A percentile compares a stretch with the other conserved stretches of the same genome.
Evolutionary conservation across 2,888 invertebrate species (phyloP).

Genomic region (Ophion ventricosus): DNA sequence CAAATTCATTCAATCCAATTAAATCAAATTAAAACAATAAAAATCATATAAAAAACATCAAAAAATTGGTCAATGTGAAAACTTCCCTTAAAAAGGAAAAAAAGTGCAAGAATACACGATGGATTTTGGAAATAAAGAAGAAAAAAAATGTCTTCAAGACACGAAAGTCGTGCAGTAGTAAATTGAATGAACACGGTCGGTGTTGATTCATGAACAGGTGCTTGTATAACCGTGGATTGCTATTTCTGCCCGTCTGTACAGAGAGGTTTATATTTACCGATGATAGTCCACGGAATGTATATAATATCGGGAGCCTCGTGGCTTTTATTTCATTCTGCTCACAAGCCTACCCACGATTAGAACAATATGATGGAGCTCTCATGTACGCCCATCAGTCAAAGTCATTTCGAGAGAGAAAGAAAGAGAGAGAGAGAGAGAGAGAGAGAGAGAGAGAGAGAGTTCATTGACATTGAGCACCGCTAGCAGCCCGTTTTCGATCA

Average conservation of each 20-base stretch:
- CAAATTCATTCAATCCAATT: too few species aligned
- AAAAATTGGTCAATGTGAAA: too few species aligned
- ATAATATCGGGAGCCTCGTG: constrained; percentile 20
- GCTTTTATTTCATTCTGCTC: constrained; percentile 33
- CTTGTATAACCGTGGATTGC: background rate
- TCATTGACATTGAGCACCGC: constrained; percentile 56
- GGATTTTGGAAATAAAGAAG: background rate
- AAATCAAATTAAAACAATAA: too few species aligned
- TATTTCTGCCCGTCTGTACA: constrained; percentile 25
- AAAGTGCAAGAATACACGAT: background rate
- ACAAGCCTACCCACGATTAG: constrained; percentile 45
- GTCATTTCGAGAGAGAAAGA: constrained; percentile 32
- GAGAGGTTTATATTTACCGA: constrained; percentile 15
- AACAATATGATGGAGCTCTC: constrained; percentile 53
- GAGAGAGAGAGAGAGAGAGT: constrained; percentile 36
- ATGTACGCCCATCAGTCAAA: constrained; percentile 48
- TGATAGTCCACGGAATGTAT: constrained; percentile 23
- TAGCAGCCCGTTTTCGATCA: constrained; percentile 22
- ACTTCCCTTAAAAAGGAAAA: too few species aligned
- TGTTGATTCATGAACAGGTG: constrained; percentile 27
- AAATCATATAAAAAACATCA: too few species aligned
- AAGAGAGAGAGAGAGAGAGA: constrained; percentile 15
- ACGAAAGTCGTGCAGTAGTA: background rate
- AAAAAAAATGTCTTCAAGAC: background rate
- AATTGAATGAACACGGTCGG: constrained; percentile 4